Evolutionary conservation across 92 coral and sea anemone species (phyloP).

Genomic region (Siderastrea radians): DNA sequence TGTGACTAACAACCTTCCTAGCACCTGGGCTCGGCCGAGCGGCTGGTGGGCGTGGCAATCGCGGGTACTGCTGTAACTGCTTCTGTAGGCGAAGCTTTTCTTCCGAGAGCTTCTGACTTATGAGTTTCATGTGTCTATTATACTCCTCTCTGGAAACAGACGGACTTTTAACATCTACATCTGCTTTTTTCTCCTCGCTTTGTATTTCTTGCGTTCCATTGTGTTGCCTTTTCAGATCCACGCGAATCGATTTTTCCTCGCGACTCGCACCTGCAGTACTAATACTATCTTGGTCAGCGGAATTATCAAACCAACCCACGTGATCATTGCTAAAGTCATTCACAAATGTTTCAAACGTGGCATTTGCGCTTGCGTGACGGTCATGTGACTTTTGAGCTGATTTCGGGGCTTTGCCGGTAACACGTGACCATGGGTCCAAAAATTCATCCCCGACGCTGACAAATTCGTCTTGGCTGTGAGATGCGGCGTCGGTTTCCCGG

Average conservation of each 20-base stretch:
- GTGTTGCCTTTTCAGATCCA: conserved; percentile 61
- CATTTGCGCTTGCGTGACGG: conserved; percentile 43
- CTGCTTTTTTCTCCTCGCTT: conserved; percentile 33
- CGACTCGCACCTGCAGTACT: conserved; percentile 46
- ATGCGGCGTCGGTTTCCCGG: no score
- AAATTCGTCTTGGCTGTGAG: no score
- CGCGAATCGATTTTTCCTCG: conserved; percentile 64
- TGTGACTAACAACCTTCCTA: conserved; percentile 79
- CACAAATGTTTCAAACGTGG: conserved; percentile 75
- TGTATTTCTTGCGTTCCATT: conserved; percentile 2
- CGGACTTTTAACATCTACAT: conserved; percentile 42
- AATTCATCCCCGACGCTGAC: no score
- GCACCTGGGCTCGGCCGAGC: conserved; percentile 81
- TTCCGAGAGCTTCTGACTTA: conserved; percentile 86
- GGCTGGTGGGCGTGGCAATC: conserved; percentile 89
- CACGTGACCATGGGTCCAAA: no score
- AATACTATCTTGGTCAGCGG: conserved; percentile 69
- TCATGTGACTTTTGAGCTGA: conserved; percentile 23
- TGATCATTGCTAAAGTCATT: conserved; percentile 51
- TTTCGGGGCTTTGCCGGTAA: no score
- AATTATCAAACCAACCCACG: conserved; percentile 51
- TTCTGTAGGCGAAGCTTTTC: conserved; percentile 73
- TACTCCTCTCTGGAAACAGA: conserved; percentile 87
- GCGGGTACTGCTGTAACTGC: conserved; percentile 63
- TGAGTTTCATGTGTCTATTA: conserved; percentile 89